Percentiles rank a stretch among this genome's conserved stretches.
Evolutionary conservation across 1,140 invertebrate species (phyloP).

Genomic region (Drosophila takahashii): DNA sequence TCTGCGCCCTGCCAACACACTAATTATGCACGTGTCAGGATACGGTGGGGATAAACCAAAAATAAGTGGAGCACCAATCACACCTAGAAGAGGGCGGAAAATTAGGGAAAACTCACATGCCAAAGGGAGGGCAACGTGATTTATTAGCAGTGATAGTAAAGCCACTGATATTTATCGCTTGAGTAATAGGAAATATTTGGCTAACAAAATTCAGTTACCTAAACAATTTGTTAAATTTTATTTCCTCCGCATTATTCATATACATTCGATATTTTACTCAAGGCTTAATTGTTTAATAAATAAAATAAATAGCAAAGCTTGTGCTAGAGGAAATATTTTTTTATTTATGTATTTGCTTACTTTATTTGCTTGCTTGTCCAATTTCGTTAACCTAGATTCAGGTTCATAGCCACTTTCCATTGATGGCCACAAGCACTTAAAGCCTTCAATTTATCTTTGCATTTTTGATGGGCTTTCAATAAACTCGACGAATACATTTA

Average conservation of each 20-base stretch:
- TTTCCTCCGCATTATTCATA: background rate
- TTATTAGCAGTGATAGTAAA: background rate
- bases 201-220: background rate
- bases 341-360: constrained; percentile 3
- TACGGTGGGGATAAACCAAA: constrained; percentile 29
- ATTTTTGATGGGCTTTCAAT: constrained; percentile 2
- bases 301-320: background rate
- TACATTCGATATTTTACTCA: background rate
- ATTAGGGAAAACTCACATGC: background rate
- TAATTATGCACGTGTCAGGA: constrained; percentile 70
- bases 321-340: background rate
- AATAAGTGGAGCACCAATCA: constrained; percentile 17
- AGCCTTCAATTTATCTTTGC: background rate
- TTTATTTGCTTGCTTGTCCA: background rate
- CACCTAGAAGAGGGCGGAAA: constrained; percentile 9
- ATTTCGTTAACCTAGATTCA: background rate
- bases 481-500: constrained; percentile 2
- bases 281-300: background rate
- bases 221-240: background rate
- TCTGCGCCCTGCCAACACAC: constrained; percentile 49
- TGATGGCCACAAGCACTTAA: constrained; percentile 1
- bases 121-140: background rate
- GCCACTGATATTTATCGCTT: background rate
- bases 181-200: background rate
- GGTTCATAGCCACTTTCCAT: background rate